phyloP scores from a whole-genome alignment of 1,140 invertebrate genomes.

The Pseudomyrmex dendroicus region DNA sequence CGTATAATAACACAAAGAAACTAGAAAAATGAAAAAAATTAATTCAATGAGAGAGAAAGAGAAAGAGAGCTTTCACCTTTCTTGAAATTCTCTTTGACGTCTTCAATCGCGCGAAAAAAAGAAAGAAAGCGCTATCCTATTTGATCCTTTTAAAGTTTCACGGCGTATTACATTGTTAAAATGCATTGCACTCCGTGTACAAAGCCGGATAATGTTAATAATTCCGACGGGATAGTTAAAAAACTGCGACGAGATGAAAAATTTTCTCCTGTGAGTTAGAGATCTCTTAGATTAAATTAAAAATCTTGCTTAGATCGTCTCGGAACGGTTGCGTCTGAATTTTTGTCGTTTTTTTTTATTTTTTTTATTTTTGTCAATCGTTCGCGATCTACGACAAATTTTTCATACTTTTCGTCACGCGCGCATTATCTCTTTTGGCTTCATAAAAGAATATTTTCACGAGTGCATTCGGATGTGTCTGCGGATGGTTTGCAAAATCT shows the following conservation, averaged over 20 bases:
- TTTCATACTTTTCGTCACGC: too few relatives aligned
- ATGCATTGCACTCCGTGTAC: conserved; percentile 15
- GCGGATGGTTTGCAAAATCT: too few relatives aligned
- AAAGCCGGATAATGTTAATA: conserved; percentile 15
- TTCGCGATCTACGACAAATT: too few relatives aligned
- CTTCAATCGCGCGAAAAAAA: conserved; percentile 8
- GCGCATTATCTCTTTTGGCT: too few relatives aligned
- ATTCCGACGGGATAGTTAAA: conserved; percentile 12
- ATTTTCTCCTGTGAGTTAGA: background rate
- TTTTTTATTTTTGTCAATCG: too few relatives aligned
- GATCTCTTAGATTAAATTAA: background rate
- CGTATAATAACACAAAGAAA: background rate
- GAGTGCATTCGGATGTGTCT: too few relatives aligned
- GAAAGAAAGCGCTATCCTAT: background rate
- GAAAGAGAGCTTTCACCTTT: background rate
- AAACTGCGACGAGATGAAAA: background rate
- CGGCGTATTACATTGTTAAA: background rate
- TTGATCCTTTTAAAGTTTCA: conserved; percentile 36
- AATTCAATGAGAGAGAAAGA: background rate
- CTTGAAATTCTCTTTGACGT: conserved; percentile 4
- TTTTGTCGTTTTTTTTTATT: too few relatives aligned
- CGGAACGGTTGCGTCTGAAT: too few relatives aligned
- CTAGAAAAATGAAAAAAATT: background rate
- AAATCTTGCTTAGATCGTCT: background rate
- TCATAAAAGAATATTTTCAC: too few relatives aligned